phyloP scores from a whole-genome alignment of 2,888 invertebrate genomes.

The Cephus nigrinus region DNA sequence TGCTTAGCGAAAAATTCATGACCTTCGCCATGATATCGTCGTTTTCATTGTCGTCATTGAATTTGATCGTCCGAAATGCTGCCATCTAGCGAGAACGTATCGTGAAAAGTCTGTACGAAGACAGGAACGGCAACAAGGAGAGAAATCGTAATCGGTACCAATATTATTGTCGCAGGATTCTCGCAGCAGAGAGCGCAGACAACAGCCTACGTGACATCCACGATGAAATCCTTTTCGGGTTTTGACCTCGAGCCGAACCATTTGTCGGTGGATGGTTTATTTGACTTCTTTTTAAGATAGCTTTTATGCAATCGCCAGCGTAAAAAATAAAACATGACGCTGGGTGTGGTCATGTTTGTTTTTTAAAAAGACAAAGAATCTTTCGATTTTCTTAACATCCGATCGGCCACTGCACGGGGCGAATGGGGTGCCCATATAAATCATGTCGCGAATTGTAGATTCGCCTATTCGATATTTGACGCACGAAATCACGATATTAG shows the following conservation, averaged over 20 bases:
- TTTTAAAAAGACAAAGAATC: background rate
- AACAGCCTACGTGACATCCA: background rate
- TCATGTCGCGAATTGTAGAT: background rate
- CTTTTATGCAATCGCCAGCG: background rate
- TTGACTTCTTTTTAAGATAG: background rate
- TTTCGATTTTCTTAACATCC: background rate
- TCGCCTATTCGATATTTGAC: background rate
- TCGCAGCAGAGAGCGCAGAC: background rate
- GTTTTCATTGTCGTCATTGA: background rate
- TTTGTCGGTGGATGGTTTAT: background rate
- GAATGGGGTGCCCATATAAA: background rate
- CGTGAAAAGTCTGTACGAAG: background rate
- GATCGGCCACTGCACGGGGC: background rate
- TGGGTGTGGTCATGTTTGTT: background rate
- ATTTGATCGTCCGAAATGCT: background rate
- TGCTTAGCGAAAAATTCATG: conserved; percentile 24
- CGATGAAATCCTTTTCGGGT: background rate
- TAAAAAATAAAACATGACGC: background rate
- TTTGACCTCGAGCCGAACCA: background rate
- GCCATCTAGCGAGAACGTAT: background rate
- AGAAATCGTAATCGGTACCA: background rate
- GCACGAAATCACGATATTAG: no score
- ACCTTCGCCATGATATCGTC: conserved; percentile 28
- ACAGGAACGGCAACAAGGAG: background rate
- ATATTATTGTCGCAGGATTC: background rate